A percentile compares a stretch with the other conserved stretches of the same genome.
Conservation (phyloP, 1,140 invertebrate genomes). For the Lucilia sericata region DNA sequence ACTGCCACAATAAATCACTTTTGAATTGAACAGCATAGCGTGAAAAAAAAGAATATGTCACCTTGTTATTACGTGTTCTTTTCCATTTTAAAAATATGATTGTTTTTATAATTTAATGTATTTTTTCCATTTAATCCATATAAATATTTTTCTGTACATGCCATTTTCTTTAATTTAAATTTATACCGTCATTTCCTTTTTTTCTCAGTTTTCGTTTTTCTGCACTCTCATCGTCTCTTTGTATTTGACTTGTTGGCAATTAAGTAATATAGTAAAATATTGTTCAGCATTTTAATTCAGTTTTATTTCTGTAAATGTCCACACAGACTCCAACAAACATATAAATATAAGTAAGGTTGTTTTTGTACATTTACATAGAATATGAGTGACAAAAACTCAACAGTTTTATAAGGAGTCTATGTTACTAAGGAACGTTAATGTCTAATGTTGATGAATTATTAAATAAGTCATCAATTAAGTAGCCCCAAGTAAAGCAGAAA, state of each 20-base stretch:
- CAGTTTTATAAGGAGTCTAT: no score
- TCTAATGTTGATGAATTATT: no score
- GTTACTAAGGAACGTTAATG: no score
- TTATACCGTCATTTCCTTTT: background rate
- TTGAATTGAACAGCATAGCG: background rate
- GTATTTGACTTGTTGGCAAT: constrained; percentile 16
- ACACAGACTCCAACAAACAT: background rate
- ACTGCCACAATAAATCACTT: background rate
- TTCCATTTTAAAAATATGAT: background rate
- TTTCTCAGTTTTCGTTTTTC: background rate
- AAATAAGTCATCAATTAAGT: no score
- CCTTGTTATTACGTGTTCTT: constrained; percentile 12
- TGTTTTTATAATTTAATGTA: constrained; percentile 10
- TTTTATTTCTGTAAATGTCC: constrained; percentile 9
- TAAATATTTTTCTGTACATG: background rate
- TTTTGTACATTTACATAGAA: no score
- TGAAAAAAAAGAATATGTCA: constrained; percentile 3
- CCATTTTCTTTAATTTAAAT: constrained; percentile 25
- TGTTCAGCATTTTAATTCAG: constrained; percentile 7
- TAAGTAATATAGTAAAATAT: constrained; percentile 12
- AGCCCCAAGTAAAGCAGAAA: no score
- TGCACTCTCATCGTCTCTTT: background rate
- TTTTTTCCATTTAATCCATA: background rate
- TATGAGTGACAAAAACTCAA: no score
- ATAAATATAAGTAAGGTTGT: background rate